These are phyloP conservation scores for Andricus grossulariae DNA, from an alignment of 1,140 invertebrate genomes.

Conservation along the genomic window DNA sequence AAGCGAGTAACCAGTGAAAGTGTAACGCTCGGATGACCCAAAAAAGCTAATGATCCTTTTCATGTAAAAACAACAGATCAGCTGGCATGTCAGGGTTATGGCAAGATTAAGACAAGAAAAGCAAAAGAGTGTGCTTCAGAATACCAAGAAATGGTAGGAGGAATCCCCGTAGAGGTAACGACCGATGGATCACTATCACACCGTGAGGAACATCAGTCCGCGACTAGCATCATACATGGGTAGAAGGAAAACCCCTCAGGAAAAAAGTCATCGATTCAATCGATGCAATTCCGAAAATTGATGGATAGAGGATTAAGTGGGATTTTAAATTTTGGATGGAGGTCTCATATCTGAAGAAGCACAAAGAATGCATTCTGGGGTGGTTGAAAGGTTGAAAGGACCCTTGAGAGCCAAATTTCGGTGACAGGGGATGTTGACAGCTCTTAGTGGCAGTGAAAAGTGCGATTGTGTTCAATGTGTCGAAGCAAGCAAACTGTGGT, in stretches of 20 bases:
- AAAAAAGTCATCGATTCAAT: too few species aligned
- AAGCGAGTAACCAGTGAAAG: neutral
- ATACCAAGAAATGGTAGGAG: neutral
- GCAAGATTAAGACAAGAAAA: neutral
- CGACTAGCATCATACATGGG: neutral
- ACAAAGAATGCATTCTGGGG: neutral
- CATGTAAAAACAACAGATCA: neutral
- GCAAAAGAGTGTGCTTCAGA: neutral
- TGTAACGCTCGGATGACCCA: neutral
- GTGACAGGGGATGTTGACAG: neutral
- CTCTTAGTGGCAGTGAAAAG: too few species aligned
- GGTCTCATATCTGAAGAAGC: neutral
- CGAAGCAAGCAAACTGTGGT: neutral
- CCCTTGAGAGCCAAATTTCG: neutral
- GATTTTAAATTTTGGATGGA: neutral
- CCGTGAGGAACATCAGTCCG: neutral
- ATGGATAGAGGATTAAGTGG: neutral
- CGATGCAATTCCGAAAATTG: too few species aligned
- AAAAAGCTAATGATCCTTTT: too few species aligned
- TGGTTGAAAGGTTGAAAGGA: neutral
- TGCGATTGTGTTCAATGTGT: constrained; percentile 17
- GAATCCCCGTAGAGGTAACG: neutral
- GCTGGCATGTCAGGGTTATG: constrained; percentile 4
- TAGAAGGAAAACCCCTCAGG: neutral
- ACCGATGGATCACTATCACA: too few species aligned